Conservation (phyloP, 2,113 vertebrate species). For the Psophia crepitans region DNA sequence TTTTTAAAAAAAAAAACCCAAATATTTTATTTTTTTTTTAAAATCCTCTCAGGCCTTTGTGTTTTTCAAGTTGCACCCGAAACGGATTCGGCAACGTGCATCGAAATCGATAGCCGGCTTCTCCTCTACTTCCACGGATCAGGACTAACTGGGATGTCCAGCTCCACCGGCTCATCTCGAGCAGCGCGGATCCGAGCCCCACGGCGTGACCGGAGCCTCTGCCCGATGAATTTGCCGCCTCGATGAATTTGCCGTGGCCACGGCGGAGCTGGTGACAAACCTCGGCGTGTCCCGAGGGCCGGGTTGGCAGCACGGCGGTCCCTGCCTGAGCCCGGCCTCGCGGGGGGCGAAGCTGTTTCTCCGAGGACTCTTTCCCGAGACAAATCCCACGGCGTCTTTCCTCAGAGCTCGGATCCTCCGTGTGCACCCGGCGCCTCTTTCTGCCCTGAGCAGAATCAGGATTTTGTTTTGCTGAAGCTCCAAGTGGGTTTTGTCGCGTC, state of each 20-base stretch:
- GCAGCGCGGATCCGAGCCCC: not conserved
- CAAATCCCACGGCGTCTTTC: not conserved
- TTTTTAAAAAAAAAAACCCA: too few species aligned
- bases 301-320: too few species aligned
- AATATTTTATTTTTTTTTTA: not conserved
- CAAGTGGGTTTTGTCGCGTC: not conserved
- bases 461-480: not conserved
- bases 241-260: not conserved
- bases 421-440: rapidly evolving
- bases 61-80: not conserved
- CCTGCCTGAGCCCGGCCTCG: rapidly evolving
- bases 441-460: not conserved
- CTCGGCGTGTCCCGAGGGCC: rapidly evolving
- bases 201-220: not conserved
- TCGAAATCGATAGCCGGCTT: rapidly evolving
- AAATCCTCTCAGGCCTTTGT: not conserved
- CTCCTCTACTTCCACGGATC: rapidly evolving
- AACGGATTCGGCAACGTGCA: not conserved
- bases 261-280: not conserved
- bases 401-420: not conserved
- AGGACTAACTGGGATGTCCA: rapidly evolving
- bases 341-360: rapidly evolving
- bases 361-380: not conserved
- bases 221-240: rapidly evolving
- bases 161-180: not conserved